These are phyloP conservation scores for Furnarius figulus DNA, from an alignment of 2,113 vertebrate species.

Conservation along the genomic window DNA sequence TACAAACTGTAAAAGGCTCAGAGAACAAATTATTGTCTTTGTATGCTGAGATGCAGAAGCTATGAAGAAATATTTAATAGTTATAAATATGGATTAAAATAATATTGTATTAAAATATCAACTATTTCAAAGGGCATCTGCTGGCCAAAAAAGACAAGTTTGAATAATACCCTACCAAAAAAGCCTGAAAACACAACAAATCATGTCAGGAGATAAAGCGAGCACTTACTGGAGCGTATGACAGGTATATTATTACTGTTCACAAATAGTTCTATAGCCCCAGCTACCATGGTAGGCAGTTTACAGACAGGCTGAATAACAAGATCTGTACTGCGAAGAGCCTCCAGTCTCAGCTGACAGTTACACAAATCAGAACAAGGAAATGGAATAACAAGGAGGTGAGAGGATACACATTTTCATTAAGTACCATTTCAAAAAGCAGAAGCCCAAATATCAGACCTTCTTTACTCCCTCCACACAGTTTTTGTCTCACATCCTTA, in stretches of 20 bases:
- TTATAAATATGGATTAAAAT: neutral
- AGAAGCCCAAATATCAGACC: neutral
- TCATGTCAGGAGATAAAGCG: neutral
- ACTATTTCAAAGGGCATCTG: neutral
- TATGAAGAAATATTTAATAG: neutral
- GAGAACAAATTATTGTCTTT: neutral
- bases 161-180: neutral
- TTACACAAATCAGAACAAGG: neutral
- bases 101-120: neutral
- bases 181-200: neutral
- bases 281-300: neutral
- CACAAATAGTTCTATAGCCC: neutral
- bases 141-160: neutral
- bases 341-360: neutral
- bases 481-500: neutral
- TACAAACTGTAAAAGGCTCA: neutral
- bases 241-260: conserved; percentile 9
- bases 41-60: neutral
- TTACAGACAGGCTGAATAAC: neutral
- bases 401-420: neutral
- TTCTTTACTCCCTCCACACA: neutral
- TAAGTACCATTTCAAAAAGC: neutral
- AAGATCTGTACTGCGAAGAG: neutral
- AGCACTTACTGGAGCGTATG: neutral
- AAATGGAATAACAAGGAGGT: neutral